Evolutionary conservation across 1,140 invertebrate genomes (phyloP).

Genomic region (Saccostrea cuccullata): DNA sequence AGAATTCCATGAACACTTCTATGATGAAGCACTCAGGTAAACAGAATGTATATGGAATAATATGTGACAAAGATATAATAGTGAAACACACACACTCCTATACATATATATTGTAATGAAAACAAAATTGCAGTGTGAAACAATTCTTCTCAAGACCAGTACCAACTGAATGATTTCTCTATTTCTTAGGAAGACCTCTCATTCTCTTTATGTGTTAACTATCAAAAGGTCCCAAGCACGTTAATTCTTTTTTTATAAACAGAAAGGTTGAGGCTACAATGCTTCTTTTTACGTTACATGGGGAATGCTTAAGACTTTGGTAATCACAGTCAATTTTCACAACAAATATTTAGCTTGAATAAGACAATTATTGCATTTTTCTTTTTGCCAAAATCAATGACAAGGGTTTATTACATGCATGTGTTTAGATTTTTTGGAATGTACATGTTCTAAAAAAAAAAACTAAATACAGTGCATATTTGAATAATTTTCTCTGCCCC

Average conservation of each 20-base stretch:
- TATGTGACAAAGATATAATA: constrained; percentile 8
- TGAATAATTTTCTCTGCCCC: background rate
- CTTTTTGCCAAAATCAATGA: background rate
- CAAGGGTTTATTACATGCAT: background rate
- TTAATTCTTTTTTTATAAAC: no score
- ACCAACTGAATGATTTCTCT: background rate
- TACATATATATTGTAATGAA: background rate
- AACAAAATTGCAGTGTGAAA: background rate
- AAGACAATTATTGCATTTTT: constrained; percentile 14
- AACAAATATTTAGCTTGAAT: background rate
- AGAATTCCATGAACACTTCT: constrained; percentile 17
- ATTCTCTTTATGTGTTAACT: no score
- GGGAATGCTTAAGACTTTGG: background rate
- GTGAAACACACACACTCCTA: constrained; percentile 25
- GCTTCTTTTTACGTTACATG: background rate
- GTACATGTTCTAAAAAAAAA: background rate
- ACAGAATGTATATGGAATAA: constrained; percentile 11
- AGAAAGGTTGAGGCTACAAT: background rate
- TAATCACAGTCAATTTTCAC: constrained; percentile 1
- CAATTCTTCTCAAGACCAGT: background rate
- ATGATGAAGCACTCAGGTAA: background rate
- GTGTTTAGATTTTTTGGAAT: background rate
- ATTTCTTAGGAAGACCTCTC: background rate
- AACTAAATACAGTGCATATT: background rate
- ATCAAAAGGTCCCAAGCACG: no score